Conservation (phyloP, 2,113 vertebrate species). For the Opisthocomus hoazin region DNA sequence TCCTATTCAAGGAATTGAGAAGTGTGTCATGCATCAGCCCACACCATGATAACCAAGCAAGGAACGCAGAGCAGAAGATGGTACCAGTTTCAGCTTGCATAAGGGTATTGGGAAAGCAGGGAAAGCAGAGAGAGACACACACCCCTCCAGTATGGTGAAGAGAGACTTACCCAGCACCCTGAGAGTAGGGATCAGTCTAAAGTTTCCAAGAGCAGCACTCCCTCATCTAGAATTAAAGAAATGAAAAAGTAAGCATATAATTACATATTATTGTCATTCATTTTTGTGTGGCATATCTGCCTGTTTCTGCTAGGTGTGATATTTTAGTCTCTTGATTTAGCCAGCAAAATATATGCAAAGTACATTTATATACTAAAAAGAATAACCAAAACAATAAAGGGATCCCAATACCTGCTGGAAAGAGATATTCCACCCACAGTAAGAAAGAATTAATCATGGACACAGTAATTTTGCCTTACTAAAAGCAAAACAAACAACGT, state of each 20-base stretch:
- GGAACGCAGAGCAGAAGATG: neutral
- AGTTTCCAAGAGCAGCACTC: neutral
- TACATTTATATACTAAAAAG: neutral
- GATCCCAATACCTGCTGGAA: neutral
- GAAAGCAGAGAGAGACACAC: no score
- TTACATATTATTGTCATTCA: neutral
- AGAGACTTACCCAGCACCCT: neutral
- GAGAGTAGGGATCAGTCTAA: neutral
- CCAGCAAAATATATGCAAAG: neutral
- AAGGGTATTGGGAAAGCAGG: neutral
- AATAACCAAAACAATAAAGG: neutral
- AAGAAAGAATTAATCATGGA: neutral
- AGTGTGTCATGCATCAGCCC: rapidly evolving
- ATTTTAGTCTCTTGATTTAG: neutral
- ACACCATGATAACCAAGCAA: neutral
- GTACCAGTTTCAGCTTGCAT: neutral
- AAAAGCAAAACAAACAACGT: neutral
- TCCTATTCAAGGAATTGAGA: neutral
- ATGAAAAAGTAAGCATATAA: neutral
- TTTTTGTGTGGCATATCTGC: neutral
- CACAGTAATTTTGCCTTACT: neutral
- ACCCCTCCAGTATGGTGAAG: neutral
- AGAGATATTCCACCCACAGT: neutral
- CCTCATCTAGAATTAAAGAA: neutral
- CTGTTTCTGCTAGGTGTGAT: neutral